Evolutionary conservation across 2,797 vertebrate species (phyloP), one percentile per base, ranked within the genome.

Genomic region (Hylomyscus alleni): DNA sequence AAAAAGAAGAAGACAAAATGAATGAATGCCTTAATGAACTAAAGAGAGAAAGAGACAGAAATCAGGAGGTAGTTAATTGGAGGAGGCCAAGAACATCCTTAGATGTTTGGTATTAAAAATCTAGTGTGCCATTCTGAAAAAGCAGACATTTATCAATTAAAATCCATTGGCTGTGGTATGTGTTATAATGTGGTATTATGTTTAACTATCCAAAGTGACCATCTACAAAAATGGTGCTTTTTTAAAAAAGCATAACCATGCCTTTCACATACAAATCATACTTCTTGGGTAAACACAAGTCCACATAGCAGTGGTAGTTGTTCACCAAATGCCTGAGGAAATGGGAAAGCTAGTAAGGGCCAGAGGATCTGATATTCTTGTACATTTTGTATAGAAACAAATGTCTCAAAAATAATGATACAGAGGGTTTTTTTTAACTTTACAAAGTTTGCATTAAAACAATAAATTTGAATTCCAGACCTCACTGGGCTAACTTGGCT

Each of bases 121-220:
- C 40, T 17, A 88, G 56, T 3, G 19, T 6, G 54, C 29, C 47
- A 75, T 80, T 65, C 88, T 93, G 67, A 73, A 20, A 37, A 50
- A 34, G 44, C 44, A 69, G 31, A 89, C 81, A 40, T 93, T 89
- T 62, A 37, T 29, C 20, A 20, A 67, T 47, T 85, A 34, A 93
- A 75, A 85, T 67, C 80, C 31, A 52, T 10, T 40, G 44, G n/a
- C 12, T 9, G 3, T 58, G 13, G 8, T 67, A 84, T 67, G 37
- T 84, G 54, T 67, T 90, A 58, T 90, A 73, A 88, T 37, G 29
- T 82, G 34, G 52, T 54, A 78, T 90, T 65, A 11, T 82, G 89
- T 92, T 93, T 93, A 91, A 89, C 31, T 89, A 72, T 75, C 26
- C 47, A 83, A 95, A 94, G 89, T 78, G 17, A 83, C 47, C 76